These are phyloP conservation scores for Podarcis raffonei DNA, from an alignment of 2,113 vertebrate species.

Conservation along the genomic window DNA sequence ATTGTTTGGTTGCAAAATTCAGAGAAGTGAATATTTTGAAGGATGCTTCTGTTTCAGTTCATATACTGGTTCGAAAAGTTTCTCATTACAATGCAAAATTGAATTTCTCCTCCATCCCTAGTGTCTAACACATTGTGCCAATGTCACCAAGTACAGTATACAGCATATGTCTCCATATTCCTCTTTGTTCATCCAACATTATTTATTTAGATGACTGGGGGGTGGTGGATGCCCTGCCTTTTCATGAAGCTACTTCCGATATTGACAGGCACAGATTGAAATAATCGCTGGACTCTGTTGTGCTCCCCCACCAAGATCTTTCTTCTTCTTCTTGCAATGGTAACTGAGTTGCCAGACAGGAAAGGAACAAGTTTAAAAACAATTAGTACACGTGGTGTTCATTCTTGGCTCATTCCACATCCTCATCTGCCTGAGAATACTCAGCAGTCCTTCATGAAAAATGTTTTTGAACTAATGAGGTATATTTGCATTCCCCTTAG, in stretches of 20 bases:
- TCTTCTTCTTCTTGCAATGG: conserved; percentile 53
- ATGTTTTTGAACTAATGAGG: conserved; percentile 85
- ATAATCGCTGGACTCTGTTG: conserved; percentile 38
- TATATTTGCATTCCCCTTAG: conserved; percentile 84
- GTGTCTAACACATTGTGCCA: no score
- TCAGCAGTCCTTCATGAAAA: conserved; percentile 82
- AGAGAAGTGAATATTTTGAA: no score
- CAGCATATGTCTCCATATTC: conserved; percentile 42
- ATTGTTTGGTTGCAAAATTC: no score
- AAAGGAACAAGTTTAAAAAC: conserved; percentile 80
- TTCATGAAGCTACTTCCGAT: conserved; percentile 18
- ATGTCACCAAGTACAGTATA: background rate
- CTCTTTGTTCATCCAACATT: conserved; percentile 44
- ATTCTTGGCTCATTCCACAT: conserved; percentile 74
- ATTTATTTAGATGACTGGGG: conserved; percentile 40
- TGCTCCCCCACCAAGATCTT: conserved; percentile 55
- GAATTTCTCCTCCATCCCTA: no score
- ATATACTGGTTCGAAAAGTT: no score
- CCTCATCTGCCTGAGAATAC: conserved; percentile 78
- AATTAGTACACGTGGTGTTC: conserved; percentile 79
- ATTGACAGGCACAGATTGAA: conserved; percentile 47
- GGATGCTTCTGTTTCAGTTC: no score
- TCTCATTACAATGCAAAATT: no score
- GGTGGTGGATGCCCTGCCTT: conserved; percentile 53
- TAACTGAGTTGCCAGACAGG: conserved; percentile 68